Evolutionary conservation across 2,113 vertebrate genomes (phyloP), one percentile per base, ranked within the genome.

Genomic region (Grammatotria lemairii): DNA sequence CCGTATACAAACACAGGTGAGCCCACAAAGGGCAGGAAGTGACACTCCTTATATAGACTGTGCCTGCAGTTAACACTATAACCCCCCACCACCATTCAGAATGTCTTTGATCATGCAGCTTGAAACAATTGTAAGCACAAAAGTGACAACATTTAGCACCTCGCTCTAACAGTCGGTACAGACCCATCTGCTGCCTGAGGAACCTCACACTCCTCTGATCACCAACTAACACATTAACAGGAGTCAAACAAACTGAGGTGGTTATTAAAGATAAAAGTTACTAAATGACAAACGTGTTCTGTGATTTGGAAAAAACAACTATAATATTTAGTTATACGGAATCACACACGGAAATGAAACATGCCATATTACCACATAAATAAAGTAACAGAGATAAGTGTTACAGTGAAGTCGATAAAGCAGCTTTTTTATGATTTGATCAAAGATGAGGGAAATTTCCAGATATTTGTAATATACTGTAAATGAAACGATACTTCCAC

Each of bases 351-450:
- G 55, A 28, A 57, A 9, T 16, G 1, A 57, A 28, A 57, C 23
- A 0, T 28, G 55, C 7, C 13, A 16, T 28, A 28, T 57, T 57
- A 28, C 13, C 13, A 16, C 55, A 57, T 14, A 14, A 14, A 57
- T 57, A 26, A 57, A 57, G 23, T 28, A 16, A 58, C 13, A 9
- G 55, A 28, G 13, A 28, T 2, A 16, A 57, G 13, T 28, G 13
- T 28, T 2, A 16, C 55, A 9, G 55, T 57, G 13, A 57, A 8
- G 13, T 9, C 4, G 2, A 9, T 9, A 28, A 0, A 57, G 55
- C 23, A 58, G 55, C 55, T 58, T 28, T 58, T 58, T 28, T 16
- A 58, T 58, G 55, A 58, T 58, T 58, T 58, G 55, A 58, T 58
- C 55, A 58, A 58, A 58, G 3, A 55, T 28, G 7, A 58, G 55